Conservation (phyloP, 1,140 invertebrate species). For the Chrysomallon squamiferum region DNA sequence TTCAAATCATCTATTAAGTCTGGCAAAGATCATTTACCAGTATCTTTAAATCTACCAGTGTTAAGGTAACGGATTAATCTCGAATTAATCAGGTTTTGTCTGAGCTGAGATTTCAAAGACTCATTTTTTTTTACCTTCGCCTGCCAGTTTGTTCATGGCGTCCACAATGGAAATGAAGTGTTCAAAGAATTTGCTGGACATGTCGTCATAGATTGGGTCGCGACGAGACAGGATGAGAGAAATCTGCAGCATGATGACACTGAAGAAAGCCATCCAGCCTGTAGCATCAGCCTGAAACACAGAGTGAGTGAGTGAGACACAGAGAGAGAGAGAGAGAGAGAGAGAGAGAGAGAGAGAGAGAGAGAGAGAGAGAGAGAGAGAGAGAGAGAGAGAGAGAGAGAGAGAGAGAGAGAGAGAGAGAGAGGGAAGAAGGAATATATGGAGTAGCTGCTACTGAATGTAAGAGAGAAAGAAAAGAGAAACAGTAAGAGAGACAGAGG, state of each 20-base stretch:
- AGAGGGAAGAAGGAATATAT: not conserved
- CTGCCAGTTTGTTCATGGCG: slow-evolving; percentile 60
- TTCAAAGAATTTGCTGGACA: slow-evolving; percentile 65
- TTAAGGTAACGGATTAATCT: too few relatives aligned
- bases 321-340: slow-evolving; percentile 1
- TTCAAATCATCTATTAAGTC: too few relatives aligned
- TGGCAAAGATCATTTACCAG: too few relatives aligned
- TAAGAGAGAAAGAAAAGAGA: too few relatives aligned
- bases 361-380: slow-evolving; percentile 6
- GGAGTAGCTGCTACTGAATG: too few relatives aligned
- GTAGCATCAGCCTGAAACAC: slow-evolving; percentile 61
- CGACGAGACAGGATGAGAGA: slow-evolving; percentile 58
- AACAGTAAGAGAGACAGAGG: too few relatives aligned
- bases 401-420: slow-evolving; percentile 6
- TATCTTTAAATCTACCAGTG: too few relatives aligned
- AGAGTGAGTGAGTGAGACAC: not conserved
- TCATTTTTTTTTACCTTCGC: slow-evolving; percentile 29
- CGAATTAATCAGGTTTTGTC: too few relatives aligned
- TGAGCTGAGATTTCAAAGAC: too few relatives aligned
- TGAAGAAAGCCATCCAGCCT: slow-evolving; percentile 65
- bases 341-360: slow-evolving; percentile 6
- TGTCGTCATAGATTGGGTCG: slow-evolving; percentile 62
- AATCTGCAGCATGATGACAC: slow-evolving; percentile 62
- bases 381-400: slow-evolving; percentile 6
- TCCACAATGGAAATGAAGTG: slow-evolving; percentile 63